Evolutionary conservation across 2,797 vertebrate genomes (phyloP).

Genomic region (Anabacerthia variegaticeps): DNA sequence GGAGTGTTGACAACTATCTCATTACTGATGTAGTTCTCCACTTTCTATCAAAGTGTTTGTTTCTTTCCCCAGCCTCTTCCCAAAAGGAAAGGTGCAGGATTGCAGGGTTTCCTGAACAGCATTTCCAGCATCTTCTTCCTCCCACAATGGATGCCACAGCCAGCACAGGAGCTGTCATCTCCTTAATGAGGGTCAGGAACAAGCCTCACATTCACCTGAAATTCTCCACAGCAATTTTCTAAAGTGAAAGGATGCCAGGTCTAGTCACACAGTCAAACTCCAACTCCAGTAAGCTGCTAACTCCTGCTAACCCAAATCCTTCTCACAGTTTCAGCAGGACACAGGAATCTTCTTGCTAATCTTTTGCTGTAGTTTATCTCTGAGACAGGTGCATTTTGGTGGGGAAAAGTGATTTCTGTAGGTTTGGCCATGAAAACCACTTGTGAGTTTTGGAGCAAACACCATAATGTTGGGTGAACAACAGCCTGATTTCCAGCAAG

Average conservation of each 20-base stretch:
- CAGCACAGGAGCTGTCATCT: fast-evolving
- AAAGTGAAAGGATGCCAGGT: not conserved
- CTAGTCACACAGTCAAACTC: not conserved
- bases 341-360: not conserved
- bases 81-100: not conserved
- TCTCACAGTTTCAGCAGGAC: not conserved
- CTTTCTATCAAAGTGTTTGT: not conserved
- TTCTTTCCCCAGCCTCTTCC: not conserved
- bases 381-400: not conserved
- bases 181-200: not conserved
- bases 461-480: not conserved
- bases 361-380: not conserved
- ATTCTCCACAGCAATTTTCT: not conserved
- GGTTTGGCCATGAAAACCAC: not conserved
- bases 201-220: not conserved
- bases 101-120: not conserved
- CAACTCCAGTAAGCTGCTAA: not conserved
- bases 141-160: fast-evolving
- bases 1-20: conserved; percentile 13
- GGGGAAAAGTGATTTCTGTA: not conserved
- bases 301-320: not conserved
- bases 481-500: not conserved
- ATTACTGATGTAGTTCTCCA: not conserved
- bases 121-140: not conserved
- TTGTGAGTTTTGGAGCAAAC: not conserved